Evolutionary conservation across 2,797 vertebrate genomes (phyloP).

Genomic region (Salarias fasciatus): DNA sequence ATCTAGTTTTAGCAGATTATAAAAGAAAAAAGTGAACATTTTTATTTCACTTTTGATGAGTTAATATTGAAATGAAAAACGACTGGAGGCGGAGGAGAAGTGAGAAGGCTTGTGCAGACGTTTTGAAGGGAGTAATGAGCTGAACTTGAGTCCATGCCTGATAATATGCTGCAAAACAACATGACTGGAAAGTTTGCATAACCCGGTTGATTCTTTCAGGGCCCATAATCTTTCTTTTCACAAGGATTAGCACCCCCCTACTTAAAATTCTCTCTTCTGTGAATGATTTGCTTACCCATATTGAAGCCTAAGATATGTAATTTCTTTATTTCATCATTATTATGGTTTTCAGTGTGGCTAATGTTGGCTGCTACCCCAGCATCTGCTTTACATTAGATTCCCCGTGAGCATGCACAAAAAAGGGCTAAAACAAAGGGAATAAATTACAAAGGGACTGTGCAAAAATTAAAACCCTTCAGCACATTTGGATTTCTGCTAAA

Average conservation of each 20-base stretch:
- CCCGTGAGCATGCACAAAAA: conserved; percentile 10
- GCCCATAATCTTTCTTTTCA: conserved; percentile 13
- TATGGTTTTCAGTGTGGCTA: conserved; percentile 33
- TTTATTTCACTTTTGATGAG: neutral
- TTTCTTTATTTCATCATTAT: conserved; percentile 41
- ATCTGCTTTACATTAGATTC: conserved; percentile 47
- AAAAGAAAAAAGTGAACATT: neutral
- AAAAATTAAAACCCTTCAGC: conserved; percentile 28
- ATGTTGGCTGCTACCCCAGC: conserved; percentile 23
- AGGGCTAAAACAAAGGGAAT: conserved; percentile 27
- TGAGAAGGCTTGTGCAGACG: no score
- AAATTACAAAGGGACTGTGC: conserved; percentile 32
- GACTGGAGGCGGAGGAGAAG: no score
- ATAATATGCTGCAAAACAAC: neutral
- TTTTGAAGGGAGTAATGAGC: no score
- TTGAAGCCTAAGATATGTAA: conserved; percentile 20
- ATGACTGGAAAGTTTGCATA: neutral
- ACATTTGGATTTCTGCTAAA: conserved; percentile 42
- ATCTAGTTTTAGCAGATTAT: no score
- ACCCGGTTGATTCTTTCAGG: neutral
- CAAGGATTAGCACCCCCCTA: conserved; percentile 6
- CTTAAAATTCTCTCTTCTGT: conserved; percentile 8
- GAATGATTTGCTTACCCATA: conserved; percentile 18
- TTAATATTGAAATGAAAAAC: no score
- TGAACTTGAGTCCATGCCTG: neutral